phyloP scores from a whole-genome alignment of 1,140 invertebrate genomes.

The Eubasilissa regina region DNA sequence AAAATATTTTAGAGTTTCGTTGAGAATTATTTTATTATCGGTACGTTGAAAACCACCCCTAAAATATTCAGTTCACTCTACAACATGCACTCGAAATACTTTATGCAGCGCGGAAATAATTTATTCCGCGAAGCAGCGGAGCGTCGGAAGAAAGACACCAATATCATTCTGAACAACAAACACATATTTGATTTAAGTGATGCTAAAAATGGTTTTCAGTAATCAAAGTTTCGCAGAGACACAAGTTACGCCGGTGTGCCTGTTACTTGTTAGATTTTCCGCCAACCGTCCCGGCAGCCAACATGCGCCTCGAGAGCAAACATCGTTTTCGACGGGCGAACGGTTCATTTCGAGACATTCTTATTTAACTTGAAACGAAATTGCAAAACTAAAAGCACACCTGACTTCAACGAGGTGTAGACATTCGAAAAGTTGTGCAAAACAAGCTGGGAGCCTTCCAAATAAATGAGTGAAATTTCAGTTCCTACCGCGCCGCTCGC shows the following conservation, averaged over 20 bases:
- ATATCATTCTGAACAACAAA: background rate
- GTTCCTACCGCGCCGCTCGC: background rate
- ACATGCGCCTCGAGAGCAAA: background rate
- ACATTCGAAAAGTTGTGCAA: slow-evolving; percentile 12
- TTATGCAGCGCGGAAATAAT: too few species aligned
- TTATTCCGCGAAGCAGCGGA: too few species aligned
- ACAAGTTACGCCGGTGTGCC: background rate
- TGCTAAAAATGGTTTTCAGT: background rate
- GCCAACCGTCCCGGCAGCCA: background rate
- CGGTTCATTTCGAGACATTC: slow-evolving; percentile 41
- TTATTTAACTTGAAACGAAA: slow-evolving; percentile 46
- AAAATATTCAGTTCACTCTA: too few species aligned
- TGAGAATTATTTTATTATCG: too few species aligned
- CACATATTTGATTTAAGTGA: background rate
- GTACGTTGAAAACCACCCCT: too few species aligned
- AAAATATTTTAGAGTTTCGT: too few species aligned
- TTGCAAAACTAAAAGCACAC: slow-evolving; percentile 47
- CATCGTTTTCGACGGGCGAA: background rate
- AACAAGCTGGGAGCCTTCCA: slow-evolving; percentile 4
- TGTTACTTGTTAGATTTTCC: slow-evolving; percentile 2
- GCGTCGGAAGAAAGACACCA: background rate
- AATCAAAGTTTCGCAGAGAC: background rate
- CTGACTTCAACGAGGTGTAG: slow-evolving; percentile 37
- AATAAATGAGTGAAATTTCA: slow-evolving; percentile 24
- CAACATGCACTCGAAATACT: too few species aligned